Base-by-base conservation (phyloP, 2,797 vertebrate species). In the Natrix natrix region DNA sequence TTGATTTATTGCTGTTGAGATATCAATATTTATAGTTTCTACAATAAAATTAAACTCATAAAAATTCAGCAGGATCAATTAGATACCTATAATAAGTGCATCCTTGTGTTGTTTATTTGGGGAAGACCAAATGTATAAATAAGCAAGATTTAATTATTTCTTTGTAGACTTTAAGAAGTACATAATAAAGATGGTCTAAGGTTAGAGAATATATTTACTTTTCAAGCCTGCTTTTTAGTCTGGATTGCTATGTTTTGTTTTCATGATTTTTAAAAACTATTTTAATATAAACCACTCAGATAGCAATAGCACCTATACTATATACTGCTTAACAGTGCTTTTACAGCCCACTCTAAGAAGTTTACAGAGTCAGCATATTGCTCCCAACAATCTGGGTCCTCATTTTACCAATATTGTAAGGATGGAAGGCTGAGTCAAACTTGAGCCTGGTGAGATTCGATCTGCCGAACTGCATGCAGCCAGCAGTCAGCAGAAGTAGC, bases 1-100 rank as follows among this genome's bases (percentile, higher is more conserved):
- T 17, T 93, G 78, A 28, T 95, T 96, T 96, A 96, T 93, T 91
- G 95, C 93, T 95, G 37, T 55, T 91, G 92, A 95, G 92, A 94
- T 93, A 24, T 48, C 91, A 94, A 93, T 95, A 97, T 94, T 94
- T 88, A 10, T 78, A 11, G 69, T 94, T 95, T 89, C 94, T 86
- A 89, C 86, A 95, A 61, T 93, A 97, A 97, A 97, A 88, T 7
- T 90, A 66, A 55, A 94, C 55, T 93, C 93, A 95, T 96, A 95
- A 96, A 95, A 95, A 94, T 91, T 95, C 54, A 94, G 88, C 87
- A 16, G 87, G 93, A 87, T 92, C 93, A 55, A 0, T 0, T 90
- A 91, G 63, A 86, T 55, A 0, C 90, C 88, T 92, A 91, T 94
- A 96, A 94, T 92, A 94, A 55, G 88, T 74, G 91, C 32, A 48